A percentile compares a stretch with the other conserved stretches of the same genome.
phyloP scores from a whole-genome alignment of 2,888 invertebrate genomes.

The Tetanocera ferruginea region DNA sequence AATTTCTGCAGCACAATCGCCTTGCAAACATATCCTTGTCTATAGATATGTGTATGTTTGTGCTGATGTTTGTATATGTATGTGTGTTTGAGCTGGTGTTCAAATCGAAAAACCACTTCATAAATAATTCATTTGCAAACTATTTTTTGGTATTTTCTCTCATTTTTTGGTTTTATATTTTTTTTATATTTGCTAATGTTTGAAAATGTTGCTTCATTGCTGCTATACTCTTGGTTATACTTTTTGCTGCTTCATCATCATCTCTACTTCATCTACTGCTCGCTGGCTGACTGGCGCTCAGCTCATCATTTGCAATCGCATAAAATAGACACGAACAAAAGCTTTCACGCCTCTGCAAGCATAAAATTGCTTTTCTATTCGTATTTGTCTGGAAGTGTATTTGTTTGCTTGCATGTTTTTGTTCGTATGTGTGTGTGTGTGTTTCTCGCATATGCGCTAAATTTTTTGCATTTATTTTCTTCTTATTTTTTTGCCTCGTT shows the following conservation, averaged over 20 bases:
- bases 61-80: not conserved
- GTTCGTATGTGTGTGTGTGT: constrained; percentile 1
- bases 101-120: constrained; percentile 38
- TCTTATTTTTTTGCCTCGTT: not conserved
- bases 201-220: not conserved
- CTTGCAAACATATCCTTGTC: not conserved
- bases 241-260: not conserved
- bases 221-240: not conserved
- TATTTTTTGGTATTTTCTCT: not conserved
- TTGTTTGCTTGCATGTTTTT: constrained; percentile 4
- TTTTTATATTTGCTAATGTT: not conserved
- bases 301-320: constrained; percentile 44
- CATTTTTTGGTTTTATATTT: not conserved
- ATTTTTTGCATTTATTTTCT: not conserved
- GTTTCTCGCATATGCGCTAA: not conserved
- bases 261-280: not conserved
- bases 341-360: constrained; percentile 64
- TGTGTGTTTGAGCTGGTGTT: not conserved
- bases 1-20: not conserved
- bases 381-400: constrained; percentile 2
- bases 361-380: constrained; percentile 59
- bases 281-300: too few species aligned
- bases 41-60: not conserved
- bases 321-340: constrained; percentile 65
- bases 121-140: constrained; percentile 37